Evolutionary conservation across 2,888 invertebrate species (phyloP).

Genomic region (Trichogramma evanescens): DNA sequence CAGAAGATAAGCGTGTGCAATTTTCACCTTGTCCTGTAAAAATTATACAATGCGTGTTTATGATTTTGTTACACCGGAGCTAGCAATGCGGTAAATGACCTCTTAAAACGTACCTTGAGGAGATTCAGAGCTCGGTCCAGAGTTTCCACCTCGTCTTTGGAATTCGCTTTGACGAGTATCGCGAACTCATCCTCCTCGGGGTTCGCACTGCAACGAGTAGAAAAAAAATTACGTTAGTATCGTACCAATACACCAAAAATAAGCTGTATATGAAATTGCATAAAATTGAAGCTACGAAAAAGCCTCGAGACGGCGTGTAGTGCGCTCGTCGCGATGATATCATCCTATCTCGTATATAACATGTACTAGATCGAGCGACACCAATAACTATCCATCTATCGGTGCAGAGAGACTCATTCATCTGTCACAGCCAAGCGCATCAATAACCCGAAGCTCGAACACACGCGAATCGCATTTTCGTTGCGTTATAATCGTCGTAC

Average conservation of each 20-base stretch:
- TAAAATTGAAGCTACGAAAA: not conserved
- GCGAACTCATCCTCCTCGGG: constrained; percentile 49
- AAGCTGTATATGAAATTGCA: not conserved
- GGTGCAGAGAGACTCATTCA: no score
- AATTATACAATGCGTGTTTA: not conserved
- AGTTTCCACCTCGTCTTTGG: constrained; percentile 49
- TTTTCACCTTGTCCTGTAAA: constrained; percentile 36
- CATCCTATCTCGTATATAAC: no score
- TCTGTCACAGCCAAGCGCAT: no score
- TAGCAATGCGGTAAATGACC: not conserved
- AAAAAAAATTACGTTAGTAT: not conserved
- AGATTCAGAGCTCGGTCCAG: constrained; percentile 50
- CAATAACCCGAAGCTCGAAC: no score
- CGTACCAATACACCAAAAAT: not conserved
- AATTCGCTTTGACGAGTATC: constrained; percentile 49
- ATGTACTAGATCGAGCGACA: no score
- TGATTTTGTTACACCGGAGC: not conserved
- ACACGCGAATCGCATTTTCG: no score
- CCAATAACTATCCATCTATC: no score
- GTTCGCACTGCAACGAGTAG: constrained; percentile 44
- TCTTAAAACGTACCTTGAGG: constrained; percentile 40
- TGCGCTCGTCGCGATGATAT: no score
- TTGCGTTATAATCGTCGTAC: no score
- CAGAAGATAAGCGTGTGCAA: constrained; percentile 35
- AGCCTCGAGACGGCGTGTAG: not conserved